A percentile compares a stretch with the other conserved stretches of the same genome.
These are phyloP conservation scores for Azemiops feae DNA, from an alignment of 2,113 vertebrate species.

Conservation along the genomic window DNA sequence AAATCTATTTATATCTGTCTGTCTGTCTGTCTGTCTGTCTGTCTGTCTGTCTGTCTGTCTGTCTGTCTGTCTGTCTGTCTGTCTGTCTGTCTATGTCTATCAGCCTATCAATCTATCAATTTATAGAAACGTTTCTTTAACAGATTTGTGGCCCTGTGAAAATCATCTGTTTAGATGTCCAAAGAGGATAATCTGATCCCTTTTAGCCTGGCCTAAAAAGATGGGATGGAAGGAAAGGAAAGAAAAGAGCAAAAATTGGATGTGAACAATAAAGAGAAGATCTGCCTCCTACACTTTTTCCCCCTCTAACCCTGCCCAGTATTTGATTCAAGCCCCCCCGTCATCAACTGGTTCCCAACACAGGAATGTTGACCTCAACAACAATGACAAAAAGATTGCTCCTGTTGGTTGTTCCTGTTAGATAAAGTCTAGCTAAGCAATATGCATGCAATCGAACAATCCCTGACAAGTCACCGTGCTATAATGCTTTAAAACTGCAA, in stretches of 20 bases:
- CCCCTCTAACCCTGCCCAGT: neutral
- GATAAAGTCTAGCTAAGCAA: neutral
- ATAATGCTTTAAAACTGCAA: neutral
- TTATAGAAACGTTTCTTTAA: neutral
- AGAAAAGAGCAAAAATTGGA: neutral
- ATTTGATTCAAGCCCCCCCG: neutral
- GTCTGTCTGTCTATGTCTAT: no score
- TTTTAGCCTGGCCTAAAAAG: neutral
- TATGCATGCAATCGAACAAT: neutral
- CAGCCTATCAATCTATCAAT: neutral
- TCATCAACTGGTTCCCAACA: neutral
- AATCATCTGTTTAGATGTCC: neutral
- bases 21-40: no score
- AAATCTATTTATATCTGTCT: neutral
- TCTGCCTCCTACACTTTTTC: neutral
- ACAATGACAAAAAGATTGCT: neutral
- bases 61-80: no score
- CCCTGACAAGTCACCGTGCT: neutral
- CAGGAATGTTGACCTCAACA: neutral
- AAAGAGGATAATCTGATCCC: neutral
- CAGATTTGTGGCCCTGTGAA: neutral
- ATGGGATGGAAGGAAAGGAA: neutral
- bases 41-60: accelerated
- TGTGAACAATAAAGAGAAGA: neutral
- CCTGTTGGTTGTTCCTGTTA: neutral